Conservation (phyloP, 1,140 invertebrate genomes). For the Leguminivora glycinivorella region DNA sequence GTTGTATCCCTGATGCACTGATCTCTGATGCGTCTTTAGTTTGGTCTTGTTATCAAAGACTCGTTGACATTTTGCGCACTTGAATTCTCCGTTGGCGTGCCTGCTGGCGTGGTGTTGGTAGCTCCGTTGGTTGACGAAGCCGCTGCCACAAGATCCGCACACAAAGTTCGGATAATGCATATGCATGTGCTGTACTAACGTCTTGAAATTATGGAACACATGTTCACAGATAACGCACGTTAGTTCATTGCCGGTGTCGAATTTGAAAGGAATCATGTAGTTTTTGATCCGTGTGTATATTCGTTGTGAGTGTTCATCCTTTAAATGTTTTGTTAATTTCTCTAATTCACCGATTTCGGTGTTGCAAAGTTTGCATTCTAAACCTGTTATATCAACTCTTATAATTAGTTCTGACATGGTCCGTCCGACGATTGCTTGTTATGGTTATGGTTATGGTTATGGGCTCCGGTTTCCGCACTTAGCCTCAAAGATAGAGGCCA, state of each 20-base stretch:
- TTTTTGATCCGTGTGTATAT: constrained; percentile 38
- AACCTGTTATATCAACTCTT: constrained; percentile 51
- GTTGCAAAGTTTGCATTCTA: constrained; percentile 48
- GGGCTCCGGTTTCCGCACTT: too few species aligned
- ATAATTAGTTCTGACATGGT: constrained; percentile 36
- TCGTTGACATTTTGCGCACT: constrained; percentile 38
- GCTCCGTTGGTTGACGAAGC: constrained; percentile 12
- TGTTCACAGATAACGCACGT: constrained; percentile 45
- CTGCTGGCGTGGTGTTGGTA: constrained; percentile 31
- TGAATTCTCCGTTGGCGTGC: constrained; percentile 14
- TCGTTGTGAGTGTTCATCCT: constrained; percentile 36
- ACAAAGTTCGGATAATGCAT: constrained; percentile 35
- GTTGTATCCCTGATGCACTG: constrained; percentile 25
- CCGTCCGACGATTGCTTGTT: constrained; percentile 19
- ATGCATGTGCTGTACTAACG: constrained; percentile 39
- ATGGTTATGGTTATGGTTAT: too few species aligned
- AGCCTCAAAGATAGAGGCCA: too few species aligned
- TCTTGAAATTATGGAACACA: constrained; percentile 42
- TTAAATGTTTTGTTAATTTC: constrained; percentile 41
- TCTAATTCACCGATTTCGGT: constrained; percentile 38
- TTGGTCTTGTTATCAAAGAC: constrained; percentile 34
- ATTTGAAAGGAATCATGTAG: constrained; percentile 49
- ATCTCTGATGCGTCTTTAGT: constrained; percentile 33
- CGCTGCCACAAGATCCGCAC: constrained; percentile 32
- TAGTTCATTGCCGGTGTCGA: constrained; percentile 35